phyloP scores from a whole-genome alignment of 2,113 vertebrate species.

The Falco punctatus region DNA sequence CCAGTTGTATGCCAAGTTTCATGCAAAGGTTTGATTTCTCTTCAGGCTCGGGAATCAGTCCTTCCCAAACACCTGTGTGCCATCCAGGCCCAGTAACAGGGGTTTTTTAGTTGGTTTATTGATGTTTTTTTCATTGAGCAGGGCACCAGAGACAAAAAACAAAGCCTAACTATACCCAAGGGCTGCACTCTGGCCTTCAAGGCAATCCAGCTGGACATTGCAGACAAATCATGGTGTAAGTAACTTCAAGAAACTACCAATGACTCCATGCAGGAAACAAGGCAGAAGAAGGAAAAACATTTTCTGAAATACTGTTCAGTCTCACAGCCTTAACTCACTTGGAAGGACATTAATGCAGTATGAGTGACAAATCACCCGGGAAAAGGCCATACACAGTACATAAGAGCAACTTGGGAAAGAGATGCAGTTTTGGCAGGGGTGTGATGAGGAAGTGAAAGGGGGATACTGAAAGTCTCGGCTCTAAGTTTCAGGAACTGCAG shows the following conservation, averaged over 20 bases:
- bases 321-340: fast-evolving
- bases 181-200: conserved; percentile 73
- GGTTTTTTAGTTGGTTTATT: too few relatives aligned
- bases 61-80: background rate
- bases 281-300: background rate
- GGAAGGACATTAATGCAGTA: fast-evolving
- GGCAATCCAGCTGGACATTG: conserved; percentile 29
- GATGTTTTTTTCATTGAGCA: background rate
- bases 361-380: background rate
- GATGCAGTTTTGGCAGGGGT: fast-evolving
- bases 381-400: fast-evolving
- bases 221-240: conserved; percentile 55
- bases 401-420: background rate
- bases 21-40: conserved; percentile 44
- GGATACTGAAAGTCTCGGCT: background rate
- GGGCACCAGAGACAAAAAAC: conserved; percentile 5
- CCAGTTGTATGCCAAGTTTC: background rate
- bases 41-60: background rate
- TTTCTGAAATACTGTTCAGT: background rate
- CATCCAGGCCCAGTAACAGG: background rate
- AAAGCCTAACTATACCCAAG: conserved; percentile 66
- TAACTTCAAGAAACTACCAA: background rate
- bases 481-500: background rate
- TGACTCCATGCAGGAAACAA: background rate
- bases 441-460: background rate